Evolutionary conservation across 2,797 vertebrate species (phyloP), one percentile per base, ranked within the genome.

Genomic region (Hypotaenidia philippensis): DNA sequence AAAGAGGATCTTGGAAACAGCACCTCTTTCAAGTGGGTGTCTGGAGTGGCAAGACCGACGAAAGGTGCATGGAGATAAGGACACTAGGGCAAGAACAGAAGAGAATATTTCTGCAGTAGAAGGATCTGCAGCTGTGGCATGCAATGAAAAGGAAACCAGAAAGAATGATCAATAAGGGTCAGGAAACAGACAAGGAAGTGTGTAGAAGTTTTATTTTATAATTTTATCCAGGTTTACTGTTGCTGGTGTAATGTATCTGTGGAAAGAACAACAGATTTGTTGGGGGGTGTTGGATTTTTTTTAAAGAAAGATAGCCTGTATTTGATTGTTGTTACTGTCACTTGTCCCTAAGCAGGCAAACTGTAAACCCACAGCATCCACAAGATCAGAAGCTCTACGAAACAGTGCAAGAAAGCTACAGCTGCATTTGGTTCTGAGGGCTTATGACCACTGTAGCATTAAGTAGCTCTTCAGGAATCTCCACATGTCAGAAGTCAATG

Each of bases 1-100:
- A 91, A 86, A 95, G 41, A 82, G 12, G 36, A 78, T 80, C 32
- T 38, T 66, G 53, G 76, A 91, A 95, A 38, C 53, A 90, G 70
- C 16, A 26, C 3, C 8, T 5, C 87, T 83, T 91, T 87, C 45
- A 90, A 49, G n/a, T 31, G 50, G 60, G 29, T 11, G 21, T 22
- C 16, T n/a, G 31, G 20, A 32, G 19, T 40, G 29, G 34, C 1
- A 3, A 34, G 25, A 92, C 41, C 93, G 57, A 86, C 29, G 49
- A 74, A 86, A 90, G 45, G 29, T 69, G 26, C 40, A 75, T 6
- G 49, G 60, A 66, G 71, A 47, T 32, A 76, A 19, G 60, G 32
- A 78, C 38, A 53, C 27, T 44, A 0, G 0, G 32, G n/a, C 38
- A 88, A 41, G 29, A 83, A 91, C 9, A 14, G 71, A 85, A 74